These are phyloP conservation scores for Proisotoma minuta DNA, from an alignment of 2,888 invertebrate genomes.

Conservation along the genomic window DNA sequence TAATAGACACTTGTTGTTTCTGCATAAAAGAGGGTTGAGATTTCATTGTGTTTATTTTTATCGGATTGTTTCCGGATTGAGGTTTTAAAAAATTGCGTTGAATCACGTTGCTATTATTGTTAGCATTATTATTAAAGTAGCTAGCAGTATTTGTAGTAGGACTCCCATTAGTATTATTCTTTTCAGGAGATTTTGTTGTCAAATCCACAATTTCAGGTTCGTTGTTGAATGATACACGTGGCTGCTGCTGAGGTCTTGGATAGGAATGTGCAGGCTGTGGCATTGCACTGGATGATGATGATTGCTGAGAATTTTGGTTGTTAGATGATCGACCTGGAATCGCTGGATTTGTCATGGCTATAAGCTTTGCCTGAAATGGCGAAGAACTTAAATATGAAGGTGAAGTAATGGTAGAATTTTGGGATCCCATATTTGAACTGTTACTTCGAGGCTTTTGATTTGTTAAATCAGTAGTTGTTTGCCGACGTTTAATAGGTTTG, in stretches of 20 bases:
- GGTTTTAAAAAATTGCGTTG: too few relatives aligned
- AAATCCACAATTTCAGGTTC: slow-evolving; percentile 41
- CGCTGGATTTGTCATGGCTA: slow-evolving; percentile 30
- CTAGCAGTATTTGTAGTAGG: too few relatives aligned
- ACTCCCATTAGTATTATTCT: slow-evolving; percentile 19
- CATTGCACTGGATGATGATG: not conserved
- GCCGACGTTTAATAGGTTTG: not conserved
- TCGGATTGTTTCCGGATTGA: too few relatives aligned
- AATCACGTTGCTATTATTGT: too few relatives aligned
- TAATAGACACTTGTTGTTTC: too few relatives aligned
- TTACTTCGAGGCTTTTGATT: not conserved
- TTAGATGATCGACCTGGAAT: slow-evolving; percentile 9
- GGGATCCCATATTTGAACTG: not conserved
- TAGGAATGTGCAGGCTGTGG: slow-evolving; percentile 5
- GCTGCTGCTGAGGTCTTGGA: not conserved
- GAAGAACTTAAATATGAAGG: slow-evolving; percentile 27
- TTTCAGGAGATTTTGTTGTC: slow-evolving; percentile 35
- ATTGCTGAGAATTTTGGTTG: not conserved
- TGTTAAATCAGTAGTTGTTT: not conserved
- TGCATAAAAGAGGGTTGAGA: too few relatives aligned
- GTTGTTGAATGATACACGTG: too few relatives aligned
- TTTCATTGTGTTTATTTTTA: too few relatives aligned
- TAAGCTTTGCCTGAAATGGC: slow-evolving; percentile 34
- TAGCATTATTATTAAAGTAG: too few relatives aligned
- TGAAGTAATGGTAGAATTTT: not conserved